These are phyloP conservation scores for Cyclopterus lumpus DNA, from an alignment of 2,797 vertebrate genomes.

Conservation along the genomic window DNA sequence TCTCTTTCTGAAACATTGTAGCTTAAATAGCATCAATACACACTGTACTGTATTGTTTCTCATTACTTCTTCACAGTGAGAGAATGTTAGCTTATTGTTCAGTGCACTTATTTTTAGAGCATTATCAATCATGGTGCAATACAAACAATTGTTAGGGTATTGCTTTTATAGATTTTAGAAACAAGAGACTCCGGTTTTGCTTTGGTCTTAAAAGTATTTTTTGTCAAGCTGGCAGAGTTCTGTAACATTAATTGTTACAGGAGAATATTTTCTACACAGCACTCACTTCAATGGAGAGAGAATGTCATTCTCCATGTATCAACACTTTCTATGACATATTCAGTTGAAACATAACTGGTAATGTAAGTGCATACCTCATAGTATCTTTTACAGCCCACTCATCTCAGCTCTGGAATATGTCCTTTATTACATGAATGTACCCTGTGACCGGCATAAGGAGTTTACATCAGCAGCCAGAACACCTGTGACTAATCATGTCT, in stretches of 20 bases:
- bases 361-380: constrained; percentile 43
- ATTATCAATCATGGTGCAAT: constrained; percentile 33
- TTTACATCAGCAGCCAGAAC: constrained; percentile 69
- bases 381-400: constrained; percentile 63
- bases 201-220: constrained; percentile 15
- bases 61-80: constrained; percentile 14
- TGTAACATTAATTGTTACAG: constrained; percentile 21
- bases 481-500: constrained; percentile 76
- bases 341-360: constrained; percentile 12
- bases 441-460: constrained; percentile 53
- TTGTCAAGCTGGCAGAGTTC: constrained; percentile 22
- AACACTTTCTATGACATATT: constrained; percentile 28
- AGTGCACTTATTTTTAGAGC: background rate
- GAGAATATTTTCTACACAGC: background rate
- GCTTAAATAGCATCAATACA: background rate
- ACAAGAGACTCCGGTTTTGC: background rate
- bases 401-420: constrained; percentile 51
- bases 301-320: background rate
- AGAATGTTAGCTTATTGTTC: constrained; percentile 8
- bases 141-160: constrained; percentile 20
- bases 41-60: background rate
- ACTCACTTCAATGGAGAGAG: constrained; percentile 2
- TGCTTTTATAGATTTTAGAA: constrained; percentile 52
- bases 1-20: constrained; percentile 6
- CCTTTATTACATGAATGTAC: constrained; percentile 53